Evolutionary conservation across 1,140 invertebrate species (phyloP).

Genomic region (Pinna nobilis): DNA sequence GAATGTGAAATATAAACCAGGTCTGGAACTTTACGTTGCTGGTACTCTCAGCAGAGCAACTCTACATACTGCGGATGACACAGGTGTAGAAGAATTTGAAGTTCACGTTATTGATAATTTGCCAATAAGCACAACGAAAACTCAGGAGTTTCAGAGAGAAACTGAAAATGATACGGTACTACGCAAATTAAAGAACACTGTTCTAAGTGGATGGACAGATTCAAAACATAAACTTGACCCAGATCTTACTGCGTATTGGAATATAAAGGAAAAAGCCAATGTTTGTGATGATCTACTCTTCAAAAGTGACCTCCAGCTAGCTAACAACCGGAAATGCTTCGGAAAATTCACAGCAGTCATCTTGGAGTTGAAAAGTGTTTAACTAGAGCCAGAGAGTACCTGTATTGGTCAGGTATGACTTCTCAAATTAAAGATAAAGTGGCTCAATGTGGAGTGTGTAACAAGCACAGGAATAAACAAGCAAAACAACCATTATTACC

Average conservation of each 20-base stretch:
- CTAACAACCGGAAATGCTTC: neutral
- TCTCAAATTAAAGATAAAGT: constrained; percentile 28
- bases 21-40: constrained; percentile 72
- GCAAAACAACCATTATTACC: neutral
- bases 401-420: constrained; percentile 47
- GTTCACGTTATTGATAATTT: constrained; percentile 4
- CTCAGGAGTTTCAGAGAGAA: neutral
- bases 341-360: neutral
- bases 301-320: neutral
- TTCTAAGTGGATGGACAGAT: neutral
- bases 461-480: neutral
- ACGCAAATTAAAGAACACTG: constrained; percentile 1
- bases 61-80: neutral
- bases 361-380: constrained; percentile 15
- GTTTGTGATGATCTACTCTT: neutral
- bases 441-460: constrained; percentile 5
- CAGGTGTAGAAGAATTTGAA: neutral
- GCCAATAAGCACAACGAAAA: constrained; percentile 1
- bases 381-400: constrained; percentile 31
- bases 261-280: neutral
- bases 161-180: neutral
- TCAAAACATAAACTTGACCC: neutral
- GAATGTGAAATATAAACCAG: constrained; percentile 57
- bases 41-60: constrained; percentile 34
- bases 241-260: constrained; percentile 10